Base-by-base conservation (phyloP, 2,797 vertebrate genomes). In the Menidia menidia region DNA sequence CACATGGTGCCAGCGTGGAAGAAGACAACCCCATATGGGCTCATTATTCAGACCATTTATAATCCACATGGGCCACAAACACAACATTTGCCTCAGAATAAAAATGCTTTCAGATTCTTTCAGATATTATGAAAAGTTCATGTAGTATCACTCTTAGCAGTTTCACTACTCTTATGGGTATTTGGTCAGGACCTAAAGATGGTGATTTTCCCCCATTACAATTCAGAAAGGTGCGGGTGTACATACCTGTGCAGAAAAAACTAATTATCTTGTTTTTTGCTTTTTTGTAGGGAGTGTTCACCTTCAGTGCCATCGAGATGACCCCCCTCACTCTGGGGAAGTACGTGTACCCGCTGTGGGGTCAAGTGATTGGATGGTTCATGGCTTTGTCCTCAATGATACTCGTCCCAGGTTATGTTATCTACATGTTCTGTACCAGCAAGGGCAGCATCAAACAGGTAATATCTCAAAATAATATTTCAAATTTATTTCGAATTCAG, bases 311-410 rank as follows among this genome's bases (percentile, higher is more conserved):
- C 64, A 93, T 96, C 48, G 95, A 97, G 92, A 97, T 98, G 96
- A 96, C 94, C 6, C 97, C 96, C 42, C 88, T 96, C 69, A 96
- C 92, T 0, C 68, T 97, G 80, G 97, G 96, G 11, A 95, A 94
- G 74, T 98, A 97, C 0, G 76, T 96, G 39, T 97, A 96, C 64
- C 96, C 96, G 0, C 18, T 89, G 0, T 98, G 97, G 96, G 96
- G 96, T 4, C 96, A 97, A 87, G 93, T 88, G 43, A 93, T 96
- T 0, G 96, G 96, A 7, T 97, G 96, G 96, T 70, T 94, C 58
- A 97, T 97, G 97, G 93, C 96, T 7, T 72, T 97, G 72, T 97
- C 96, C 4, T 97, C 97, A 47, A 97, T 97, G 96, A 7, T 96
- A 0, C 90, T 97, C 51, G 93, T 97, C 51, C 97, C 96, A 0